These are phyloP conservation scores for Psilopsiagon aurifrons DNA, from an alignment of 2,113 vertebrate genomes.

Conservation along the genomic window DNA sequence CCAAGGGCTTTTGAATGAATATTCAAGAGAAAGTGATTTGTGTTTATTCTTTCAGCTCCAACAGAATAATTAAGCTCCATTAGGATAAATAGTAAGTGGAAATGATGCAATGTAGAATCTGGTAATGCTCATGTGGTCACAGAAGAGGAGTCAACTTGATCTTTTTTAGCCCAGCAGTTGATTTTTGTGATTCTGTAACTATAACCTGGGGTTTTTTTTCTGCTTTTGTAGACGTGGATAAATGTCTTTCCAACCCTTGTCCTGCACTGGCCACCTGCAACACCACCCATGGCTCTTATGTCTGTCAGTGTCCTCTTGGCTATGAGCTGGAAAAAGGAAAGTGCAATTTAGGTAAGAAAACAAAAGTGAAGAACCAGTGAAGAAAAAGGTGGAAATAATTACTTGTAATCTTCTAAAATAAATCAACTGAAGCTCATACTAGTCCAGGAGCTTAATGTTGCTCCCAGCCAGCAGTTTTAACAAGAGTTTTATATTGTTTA, in stretches of 20 bases:
- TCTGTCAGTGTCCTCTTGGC: conserved; percentile 88
- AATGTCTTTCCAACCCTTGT: conserved; percentile 86
- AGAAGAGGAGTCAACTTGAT: not conserved
- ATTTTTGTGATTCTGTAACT: not conserved
- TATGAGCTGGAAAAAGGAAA: conserved; percentile 89
- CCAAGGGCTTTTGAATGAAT: not conserved
- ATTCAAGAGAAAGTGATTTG: not conserved
- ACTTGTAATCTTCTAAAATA: conserved; percentile 20
- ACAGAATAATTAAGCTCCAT: not conserved
- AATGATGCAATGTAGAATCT: not conserved
- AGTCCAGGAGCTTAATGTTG: not conserved
- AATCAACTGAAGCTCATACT: not conserved
- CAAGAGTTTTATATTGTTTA: not conserved
- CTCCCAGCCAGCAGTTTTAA: not conserved
- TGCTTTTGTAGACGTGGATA: conserved; percentile 82
- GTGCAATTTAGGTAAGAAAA: conserved; percentile 86
- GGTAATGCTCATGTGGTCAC: not conserved
- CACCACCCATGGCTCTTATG: conserved; percentile 87
- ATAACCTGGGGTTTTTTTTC: not conserved
- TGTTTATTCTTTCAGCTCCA: conserved; percentile 25
- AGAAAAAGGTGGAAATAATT: conserved; percentile 20
- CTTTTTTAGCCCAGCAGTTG: not conserved
- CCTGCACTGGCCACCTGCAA: conserved; percentile 82
- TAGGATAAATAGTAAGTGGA: not conserved
- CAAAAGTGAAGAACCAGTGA: not conserved